A percentile compares a stretch with the other conserved stretches of the same genome.
Evolutionary conservation across 2,113 vertebrate genomes (phyloP).

Genomic region (Lanius collurio): DNA sequence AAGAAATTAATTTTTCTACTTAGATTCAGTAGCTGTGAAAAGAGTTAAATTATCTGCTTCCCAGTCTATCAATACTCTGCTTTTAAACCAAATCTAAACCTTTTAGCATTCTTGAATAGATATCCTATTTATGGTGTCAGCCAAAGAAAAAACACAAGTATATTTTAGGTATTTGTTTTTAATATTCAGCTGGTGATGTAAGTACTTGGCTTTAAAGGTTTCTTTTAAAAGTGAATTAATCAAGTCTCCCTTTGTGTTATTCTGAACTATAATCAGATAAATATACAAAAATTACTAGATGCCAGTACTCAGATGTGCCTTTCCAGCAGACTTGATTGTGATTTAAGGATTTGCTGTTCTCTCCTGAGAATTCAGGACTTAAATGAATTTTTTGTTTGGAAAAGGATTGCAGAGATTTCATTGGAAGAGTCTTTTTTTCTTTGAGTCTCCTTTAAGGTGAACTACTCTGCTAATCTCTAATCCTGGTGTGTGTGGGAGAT

Average conservation of each 20-base stretch:
- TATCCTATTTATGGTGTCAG: background rate
- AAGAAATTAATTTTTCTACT: background rate
- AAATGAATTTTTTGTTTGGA: background rate
- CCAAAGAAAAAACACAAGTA: background rate
- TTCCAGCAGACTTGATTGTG: background rate
- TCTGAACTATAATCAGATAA: background rate
- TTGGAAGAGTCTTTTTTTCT: background rate
- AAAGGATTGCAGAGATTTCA: background rate
- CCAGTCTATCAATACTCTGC: rapidly evolving
- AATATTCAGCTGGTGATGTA: background rate
- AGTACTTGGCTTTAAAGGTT: background rate
- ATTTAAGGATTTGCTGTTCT: background rate
- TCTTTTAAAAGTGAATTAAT: background rate
- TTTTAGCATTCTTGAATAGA: background rate
- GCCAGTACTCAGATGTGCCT: background rate
- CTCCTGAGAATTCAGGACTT: background rate
- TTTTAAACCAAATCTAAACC: background rate
- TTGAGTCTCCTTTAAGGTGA: background rate
- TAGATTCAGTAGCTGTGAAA: background rate
- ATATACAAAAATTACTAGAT: background rate
- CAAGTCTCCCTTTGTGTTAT: background rate
- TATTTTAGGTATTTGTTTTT: background rate
- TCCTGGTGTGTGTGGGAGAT: background rate
- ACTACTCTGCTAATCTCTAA: background rate
- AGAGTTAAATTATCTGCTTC: background rate